Evolutionary conservation across 2,888 invertebrate species (phyloP).

Genomic region (Ophion ventricosus): DNA sequence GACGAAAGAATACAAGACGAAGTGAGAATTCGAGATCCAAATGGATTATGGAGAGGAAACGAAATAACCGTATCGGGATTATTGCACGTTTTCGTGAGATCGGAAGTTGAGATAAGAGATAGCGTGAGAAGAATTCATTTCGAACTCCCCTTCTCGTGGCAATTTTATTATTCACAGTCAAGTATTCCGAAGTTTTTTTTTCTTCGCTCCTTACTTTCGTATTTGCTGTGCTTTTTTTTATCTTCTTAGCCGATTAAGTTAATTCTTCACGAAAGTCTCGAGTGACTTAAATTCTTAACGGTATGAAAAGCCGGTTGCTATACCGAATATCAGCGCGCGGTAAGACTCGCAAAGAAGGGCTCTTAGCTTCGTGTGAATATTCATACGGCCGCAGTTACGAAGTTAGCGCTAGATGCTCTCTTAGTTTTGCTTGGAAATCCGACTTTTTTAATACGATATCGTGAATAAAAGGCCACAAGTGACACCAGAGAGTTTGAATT

Average conservation of each 20-base stretch:
- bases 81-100: conserved; percentile 53
- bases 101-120: conserved; percentile 54
- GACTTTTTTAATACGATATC: conserved; percentile 32
- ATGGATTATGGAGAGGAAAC: conserved; percentile 44
- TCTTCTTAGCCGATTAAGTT: conserved; percentile 35
- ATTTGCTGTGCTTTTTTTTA: conserved; percentile 10
- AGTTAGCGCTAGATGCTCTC: conserved; percentile 44
- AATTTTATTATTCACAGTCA: conserved; percentile 57
- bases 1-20: neutral
- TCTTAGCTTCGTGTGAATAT: conserved; percentile 62
- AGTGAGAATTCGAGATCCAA: conserved; percentile 42
- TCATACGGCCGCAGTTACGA: conserved; percentile 54
- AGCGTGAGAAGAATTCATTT: conserved; percentile 58
- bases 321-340: conserved; percentile 34
- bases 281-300: conserved; percentile 50
- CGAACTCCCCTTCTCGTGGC: conserved; percentile 33
- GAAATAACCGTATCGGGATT: conserved; percentile 58
- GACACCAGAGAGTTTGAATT: conserved; percentile 37
- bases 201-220: neutral
- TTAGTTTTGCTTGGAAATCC: neutral
- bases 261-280: conserved; percentile 37
- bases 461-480: conserved; percentile 19
- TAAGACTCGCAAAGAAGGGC: conserved; percentile 36
- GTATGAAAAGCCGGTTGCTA: conserved; percentile 32
- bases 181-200: conserved; percentile 32